These are phyloP conservation scores for Halcyon senegalensis DNA, from an alignment of 2,113 vertebrate species.

Conservation along the genomic window DNA sequence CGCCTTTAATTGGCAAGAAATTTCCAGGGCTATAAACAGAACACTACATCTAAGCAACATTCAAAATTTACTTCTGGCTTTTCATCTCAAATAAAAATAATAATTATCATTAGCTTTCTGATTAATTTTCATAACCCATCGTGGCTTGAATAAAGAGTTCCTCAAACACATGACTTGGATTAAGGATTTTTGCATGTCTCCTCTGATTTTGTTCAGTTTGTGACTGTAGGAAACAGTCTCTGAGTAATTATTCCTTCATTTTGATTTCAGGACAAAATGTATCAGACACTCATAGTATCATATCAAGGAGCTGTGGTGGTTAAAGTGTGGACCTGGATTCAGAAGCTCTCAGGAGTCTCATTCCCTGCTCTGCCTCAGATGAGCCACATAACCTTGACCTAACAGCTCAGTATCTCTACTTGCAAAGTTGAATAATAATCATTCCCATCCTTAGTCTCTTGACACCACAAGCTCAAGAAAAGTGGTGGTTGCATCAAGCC, in stretches of 20 bases:
- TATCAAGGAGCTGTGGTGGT: background rate
- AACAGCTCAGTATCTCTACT: background rate
- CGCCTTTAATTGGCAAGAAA: conserved; percentile 22
- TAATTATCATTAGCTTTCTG: background rate
- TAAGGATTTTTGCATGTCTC: background rate
- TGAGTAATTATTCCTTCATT: background rate
- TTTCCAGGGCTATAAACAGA: conserved; percentile 27
- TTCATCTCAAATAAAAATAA: conserved; percentile 20
- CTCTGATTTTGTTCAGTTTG: background rate
- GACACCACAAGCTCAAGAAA: background rate
- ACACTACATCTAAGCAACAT: background rate
- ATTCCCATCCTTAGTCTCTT: background rate
- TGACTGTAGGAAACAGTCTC: background rate
- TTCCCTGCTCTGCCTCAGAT: background rate
- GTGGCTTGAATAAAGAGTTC: background rate
- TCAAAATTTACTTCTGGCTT: conserved; percentile 7
- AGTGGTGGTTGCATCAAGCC: background rate
- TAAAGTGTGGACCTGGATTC: background rate
- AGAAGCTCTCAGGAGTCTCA: background rate
- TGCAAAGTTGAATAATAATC: background rate
- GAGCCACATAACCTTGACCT: background rate
- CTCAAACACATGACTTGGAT: background rate
- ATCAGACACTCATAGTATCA: background rate
- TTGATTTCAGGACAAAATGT: background rate
- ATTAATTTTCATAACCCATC: background rate